These are phyloP conservation scores for Leucophora obtusa DNA, from an alignment of 2,888 invertebrate genomes.

Conservation along the genomic window DNA sequence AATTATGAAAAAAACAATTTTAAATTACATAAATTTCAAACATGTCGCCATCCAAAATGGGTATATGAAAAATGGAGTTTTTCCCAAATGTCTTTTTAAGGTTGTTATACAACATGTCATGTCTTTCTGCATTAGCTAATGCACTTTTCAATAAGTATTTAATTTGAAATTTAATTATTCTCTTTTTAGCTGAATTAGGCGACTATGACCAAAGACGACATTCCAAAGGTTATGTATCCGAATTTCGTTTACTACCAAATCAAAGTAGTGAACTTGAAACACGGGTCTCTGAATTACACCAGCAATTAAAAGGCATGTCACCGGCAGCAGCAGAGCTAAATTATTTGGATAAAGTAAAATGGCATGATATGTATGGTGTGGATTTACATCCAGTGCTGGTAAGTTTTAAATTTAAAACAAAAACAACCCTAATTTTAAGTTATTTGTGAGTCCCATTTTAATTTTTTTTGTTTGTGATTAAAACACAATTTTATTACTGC, in stretches of 20 bases:
- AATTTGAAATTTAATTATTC: background rate
- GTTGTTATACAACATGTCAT: too few relatives aligned
- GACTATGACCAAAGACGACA: slow-evolving; percentile 95
- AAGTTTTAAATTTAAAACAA: slow-evolving; percentile 75
- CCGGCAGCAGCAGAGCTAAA: slow-evolving; percentile 95
- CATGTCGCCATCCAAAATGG: too few relatives aligned
- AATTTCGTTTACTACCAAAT: slow-evolving; percentile 94
- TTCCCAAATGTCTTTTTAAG: too few relatives aligned
- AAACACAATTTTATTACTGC: slow-evolving; percentile 30
- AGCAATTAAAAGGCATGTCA: slow-evolving; percentile 84
- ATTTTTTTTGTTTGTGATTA: slow-evolving; percentile 11
- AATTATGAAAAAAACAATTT: too few relatives aligned
- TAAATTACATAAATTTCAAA: too few relatives aligned
- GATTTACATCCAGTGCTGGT: slow-evolving; percentile 98
- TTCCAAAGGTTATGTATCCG: slow-evolving; percentile 93
- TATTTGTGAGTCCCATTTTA: slow-evolving; percentile 27
- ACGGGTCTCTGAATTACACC: slow-evolving; percentile 92
- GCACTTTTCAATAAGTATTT: too few relatives aligned
- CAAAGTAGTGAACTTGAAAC: slow-evolving; percentile 94
- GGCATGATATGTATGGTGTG: slow-evolving; percentile 99
- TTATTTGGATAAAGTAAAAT: slow-evolving; percentile 98
- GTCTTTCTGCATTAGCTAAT: too few relatives aligned
- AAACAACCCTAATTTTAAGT: slow-evolving; percentile 27
- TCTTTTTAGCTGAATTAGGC: slow-evolving; percentile 91
- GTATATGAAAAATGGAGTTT: too few relatives aligned